Percentiles rank a stretch among this genome's conserved stretches.
phyloP scores from a whole-genome alignment of 2,113 vertebrate genomes.

The Campylomormyrus tamandua region DNA sequence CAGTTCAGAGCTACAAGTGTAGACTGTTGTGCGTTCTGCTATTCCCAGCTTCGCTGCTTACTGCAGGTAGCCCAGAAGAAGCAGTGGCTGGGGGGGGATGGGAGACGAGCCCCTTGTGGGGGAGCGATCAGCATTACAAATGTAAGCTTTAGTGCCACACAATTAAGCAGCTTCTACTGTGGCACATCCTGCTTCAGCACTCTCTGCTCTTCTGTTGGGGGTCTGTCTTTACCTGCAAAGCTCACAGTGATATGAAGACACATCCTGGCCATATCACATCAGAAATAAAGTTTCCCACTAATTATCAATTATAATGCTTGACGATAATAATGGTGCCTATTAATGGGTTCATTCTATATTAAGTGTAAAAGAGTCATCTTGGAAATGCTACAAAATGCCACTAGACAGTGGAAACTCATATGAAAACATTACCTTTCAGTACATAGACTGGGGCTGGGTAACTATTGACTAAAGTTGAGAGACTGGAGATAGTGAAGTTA shows the following conservation, averaged over 20 bases:
- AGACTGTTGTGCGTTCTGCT: conserved; percentile 9
- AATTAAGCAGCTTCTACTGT: conserved; percentile 37
- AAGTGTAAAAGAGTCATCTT: background rate
- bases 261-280: background rate
- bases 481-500: background rate
- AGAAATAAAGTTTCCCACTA: conserved; percentile 7
- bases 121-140: conserved; percentile 22
- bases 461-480: background rate
- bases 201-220: conserved; percentile 16
- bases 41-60: background rate
- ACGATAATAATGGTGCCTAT: conserved; percentile 17
- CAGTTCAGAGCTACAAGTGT: background rate
- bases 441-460: background rate
- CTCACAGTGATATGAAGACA: background rate
- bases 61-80: background rate
- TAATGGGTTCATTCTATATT: background rate
- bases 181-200: conserved; percentile 23
- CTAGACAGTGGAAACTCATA: background rate
- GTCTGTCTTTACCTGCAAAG: background rate
- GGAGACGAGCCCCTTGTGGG: background rate
- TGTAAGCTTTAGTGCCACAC: conserved; percentile 41
- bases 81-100: background rate
- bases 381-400: background rate
- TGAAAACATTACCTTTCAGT: background rate
- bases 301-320: conserved; percentile 15